Base-by-base conservation (phyloP, 2,888 invertebrate species). In the Cabera pusaria region DNA sequence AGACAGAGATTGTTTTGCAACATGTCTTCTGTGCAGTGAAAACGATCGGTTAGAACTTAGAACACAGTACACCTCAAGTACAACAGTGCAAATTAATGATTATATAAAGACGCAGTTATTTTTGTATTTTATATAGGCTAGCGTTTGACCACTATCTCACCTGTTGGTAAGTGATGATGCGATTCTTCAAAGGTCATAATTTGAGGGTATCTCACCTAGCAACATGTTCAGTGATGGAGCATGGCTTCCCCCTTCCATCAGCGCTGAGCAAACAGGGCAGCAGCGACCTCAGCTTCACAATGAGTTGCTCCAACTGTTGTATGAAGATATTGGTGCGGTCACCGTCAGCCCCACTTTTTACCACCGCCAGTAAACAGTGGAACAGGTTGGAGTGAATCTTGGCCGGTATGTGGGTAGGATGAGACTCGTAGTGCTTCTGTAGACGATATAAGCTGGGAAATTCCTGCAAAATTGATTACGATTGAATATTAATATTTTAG, bases 361-460 rank as follows among this genome's bases (percentile, higher is more conserved):
- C 63, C 19, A 86, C 82, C 0, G 82, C 77, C 23, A 81, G 53
- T 2, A 88, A 63, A 37, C 86, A 88, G 49, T 83, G 79, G 58
- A 84, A 88, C 27, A 88, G 57, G 43, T 81, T 78, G 9, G 78
- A 72, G 61, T 88, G 86, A 1, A 75, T 64, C 31, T 72, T 73
- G 0, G 74, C 67, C 4, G 85, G 85, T 38, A 80, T 72, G 37
- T 86, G 86, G 1, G 83, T 76, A 1, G 86, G 86, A 37, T 83
- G 71, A 25, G 61, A 68, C 44, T 85, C 83, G 19, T 86, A 85
- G 53, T 87, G 86, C 28, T 83, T 75, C 42, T 86, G 84, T 0
- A 87, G 67, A 5, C 80, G 72, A 47, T 84, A 85, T 3, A 86
- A 49, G 33, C 80, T 85, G 44, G 68, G 65, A 44, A 85, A 84